phyloP scores from a whole-genome alignment of 2,113 vertebrate species.

The Perccottus glenii region DNA sequence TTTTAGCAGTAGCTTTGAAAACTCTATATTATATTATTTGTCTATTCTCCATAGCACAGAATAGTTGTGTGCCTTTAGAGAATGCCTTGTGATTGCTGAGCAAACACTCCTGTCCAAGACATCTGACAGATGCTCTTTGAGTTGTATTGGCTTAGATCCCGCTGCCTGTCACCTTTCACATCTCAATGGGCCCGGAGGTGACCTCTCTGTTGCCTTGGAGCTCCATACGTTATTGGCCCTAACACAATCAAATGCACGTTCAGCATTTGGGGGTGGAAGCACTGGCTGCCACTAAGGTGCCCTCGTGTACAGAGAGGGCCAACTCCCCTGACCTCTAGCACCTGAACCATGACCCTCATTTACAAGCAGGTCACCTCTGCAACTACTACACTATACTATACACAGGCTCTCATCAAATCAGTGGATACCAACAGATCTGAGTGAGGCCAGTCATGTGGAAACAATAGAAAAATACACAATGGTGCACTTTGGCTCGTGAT shows the following conservation, averaged over 20 bases:
- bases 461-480: slow-evolving; percentile 38
- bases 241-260: slow-evolving; percentile 84
- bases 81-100: slow-evolving; percentile 73
- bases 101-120: slow-evolving; percentile 75
- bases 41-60: slow-evolving; percentile 1
- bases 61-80: slow-evolving; percentile 53
- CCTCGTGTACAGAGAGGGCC: slow-evolving; percentile 64
- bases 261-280: slow-evolving; percentile 76
- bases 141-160: slow-evolving; percentile 78
- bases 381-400: slow-evolving; percentile 83
- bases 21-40: slow-evolving; percentile 3
- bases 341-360: slow-evolving; percentile 82
- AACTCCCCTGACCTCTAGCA: slow-evolving; percentile 72
- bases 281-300: slow-evolving; percentile 61
- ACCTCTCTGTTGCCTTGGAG: slow-evolving; percentile 72
- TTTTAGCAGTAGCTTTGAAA: slow-evolving; percentile 16
- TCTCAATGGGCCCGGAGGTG: slow-evolving; percentile 76
- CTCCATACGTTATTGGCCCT: slow-evolving; percentile 78
- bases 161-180: slow-evolving; percentile 82
- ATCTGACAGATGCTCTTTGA: slow-evolving; percentile 78
- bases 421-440: slow-evolving; percentile 68
- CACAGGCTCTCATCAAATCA: slow-evolving; percentile 81
- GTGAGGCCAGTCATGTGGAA: slow-evolving; percentile 58
- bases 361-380: slow-evolving; percentile 81
- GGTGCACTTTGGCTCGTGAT: too few species aligned